Base-by-base conservation (phyloP, 2,797 vertebrate species). In the Argyrosomus regius region DNA sequence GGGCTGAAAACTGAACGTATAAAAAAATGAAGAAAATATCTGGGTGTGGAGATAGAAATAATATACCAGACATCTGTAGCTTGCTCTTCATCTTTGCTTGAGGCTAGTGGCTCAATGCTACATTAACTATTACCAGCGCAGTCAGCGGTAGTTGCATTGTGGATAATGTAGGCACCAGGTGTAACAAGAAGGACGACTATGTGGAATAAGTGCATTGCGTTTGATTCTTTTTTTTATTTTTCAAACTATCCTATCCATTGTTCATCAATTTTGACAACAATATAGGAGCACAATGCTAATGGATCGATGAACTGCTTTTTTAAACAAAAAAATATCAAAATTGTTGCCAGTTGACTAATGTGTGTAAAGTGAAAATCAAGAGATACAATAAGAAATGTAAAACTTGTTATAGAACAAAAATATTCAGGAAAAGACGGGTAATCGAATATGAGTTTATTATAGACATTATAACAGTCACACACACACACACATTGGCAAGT, bases 371-470 rank as follows among this genome's bases (percentile, higher is more conserved):
- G 3, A 76, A 43, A 74, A 20, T 26, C 7, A 63, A 28, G 7
- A 49, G 1, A 31, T 49, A 3, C 11, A 22, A 22, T 26, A 22
- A 50, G 3, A 58, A 64, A 53, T 64, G 16, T 45, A 17, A 53
- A 41, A 46, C 3, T 0, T 57, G 24, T 35, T 39, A 2, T 45
- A 20, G n/a, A 49, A 35, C 3, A 59, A 69, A 31, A 10, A 22
- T 20, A 63, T 50, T 16, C 3, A 35, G 12, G 7, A 48, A 41
- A 66, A 43, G 17, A 11, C 3, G 41, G n/a, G 11, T 53, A n/a
- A 70, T 56, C 14, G 46, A 62, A 61, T 0, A 70, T 35, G 1
- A 2, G 0, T 74, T 80, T 70, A 61, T 66, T 74, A 35, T 70
- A 53, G 8, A 69, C 12, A 41, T 54, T n/a, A 20, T 14, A 28